These are phyloP conservation scores for Nycticebus coucang DNA, from an alignment of 2,113 vertebrate genomes.

Conservation along the genomic window DNA sequence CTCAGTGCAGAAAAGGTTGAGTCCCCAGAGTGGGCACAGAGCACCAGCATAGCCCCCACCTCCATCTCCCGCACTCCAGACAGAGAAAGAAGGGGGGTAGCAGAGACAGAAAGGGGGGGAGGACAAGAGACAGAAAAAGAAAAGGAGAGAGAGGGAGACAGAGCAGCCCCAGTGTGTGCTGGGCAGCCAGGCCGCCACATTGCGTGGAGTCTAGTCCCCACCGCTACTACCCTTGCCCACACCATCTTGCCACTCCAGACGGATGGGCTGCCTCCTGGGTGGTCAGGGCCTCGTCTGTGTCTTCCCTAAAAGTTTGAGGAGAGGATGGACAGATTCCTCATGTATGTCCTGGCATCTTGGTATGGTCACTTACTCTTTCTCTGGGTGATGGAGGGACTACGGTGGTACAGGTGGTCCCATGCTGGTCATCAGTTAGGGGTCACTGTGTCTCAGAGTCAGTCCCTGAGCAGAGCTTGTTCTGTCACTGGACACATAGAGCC, in stretches of 20 bases:
- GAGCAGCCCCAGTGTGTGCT: fast-evolving
- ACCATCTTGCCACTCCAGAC: too few relatives aligned
- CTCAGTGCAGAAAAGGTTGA: conserved; percentile 26
- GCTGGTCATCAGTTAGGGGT: not conserved
- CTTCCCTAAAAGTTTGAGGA: fast-evolving
- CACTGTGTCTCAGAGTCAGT: not conserved
- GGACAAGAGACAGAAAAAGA: not conserved
- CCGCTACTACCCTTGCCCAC: not conserved
- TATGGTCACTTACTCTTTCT: not conserved
- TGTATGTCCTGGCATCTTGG: fast-evolving
- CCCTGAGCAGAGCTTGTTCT: not conserved
- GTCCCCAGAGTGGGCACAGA: not conserved
- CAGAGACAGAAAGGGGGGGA: too few relatives aligned
- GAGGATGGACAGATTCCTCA: fast-evolving
- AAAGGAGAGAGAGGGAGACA: fast-evolving
- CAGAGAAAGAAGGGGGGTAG: too few relatives aligned
- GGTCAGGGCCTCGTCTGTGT: not conserved
- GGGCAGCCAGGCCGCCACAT: not conserved
- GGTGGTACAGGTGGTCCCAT: not conserved
- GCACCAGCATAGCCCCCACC: not conserved
- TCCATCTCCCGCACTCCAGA: not conserved
- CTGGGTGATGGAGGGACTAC: not conserved
- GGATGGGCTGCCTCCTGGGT: not conserved
- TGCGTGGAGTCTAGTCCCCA: not conserved
- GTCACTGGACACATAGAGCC: not conserved